Conservation (phyloP, 2,113 vertebrate species). For the Ophiodon elongatus region DNA sequence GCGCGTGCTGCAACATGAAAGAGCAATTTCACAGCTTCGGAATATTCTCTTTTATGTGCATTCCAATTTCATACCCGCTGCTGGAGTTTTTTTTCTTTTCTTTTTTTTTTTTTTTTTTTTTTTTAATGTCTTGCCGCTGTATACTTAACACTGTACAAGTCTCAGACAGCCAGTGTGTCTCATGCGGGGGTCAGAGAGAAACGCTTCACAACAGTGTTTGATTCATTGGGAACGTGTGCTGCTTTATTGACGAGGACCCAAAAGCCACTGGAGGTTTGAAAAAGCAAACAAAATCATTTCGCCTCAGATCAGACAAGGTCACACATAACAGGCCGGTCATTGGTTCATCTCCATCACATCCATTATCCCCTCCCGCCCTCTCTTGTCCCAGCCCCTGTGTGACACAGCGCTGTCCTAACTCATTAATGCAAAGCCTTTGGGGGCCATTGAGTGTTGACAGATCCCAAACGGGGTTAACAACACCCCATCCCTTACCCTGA, state of each 20-base stretch:
- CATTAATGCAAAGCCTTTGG: slow-evolving; percentile 76
- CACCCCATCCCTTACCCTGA: slow-evolving; percentile 66
- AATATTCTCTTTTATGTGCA: slow-evolving; percentile 70
- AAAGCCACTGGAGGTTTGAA: not conserved
- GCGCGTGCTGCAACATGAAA: slow-evolving; percentile 61
- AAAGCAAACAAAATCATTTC: slow-evolving; percentile 23
- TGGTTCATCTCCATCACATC: slow-evolving; percentile 55
- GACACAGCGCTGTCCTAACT: slow-evolving; percentile 66
- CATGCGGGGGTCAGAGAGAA: slow-evolving; percentile 3
- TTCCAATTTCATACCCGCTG: slow-evolving; percentile 66
- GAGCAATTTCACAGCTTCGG: slow-evolving; percentile 73
- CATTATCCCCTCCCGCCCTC: slow-evolving; percentile 31
- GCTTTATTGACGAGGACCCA: not conserved
- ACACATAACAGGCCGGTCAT: slow-evolving; percentile 30
- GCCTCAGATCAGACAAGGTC: slow-evolving; percentile 45
- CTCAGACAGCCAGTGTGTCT: slow-evolving; percentile 24
- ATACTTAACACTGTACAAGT: slow-evolving; percentile 35
- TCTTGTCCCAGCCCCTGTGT: slow-evolving; percentile 41
- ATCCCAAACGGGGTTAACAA: slow-evolving; percentile 76
- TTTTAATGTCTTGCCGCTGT: slow-evolving; percentile 38
- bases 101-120: slow-evolving; percentile 1
- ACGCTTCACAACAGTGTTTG: not conserved
- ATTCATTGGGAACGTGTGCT: not conserved
- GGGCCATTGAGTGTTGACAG: slow-evolving; percentile 72
- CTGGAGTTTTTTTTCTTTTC: slow-evolving; percentile 12